phyloP scores from a whole-genome alignment of 2,113 vertebrate species.

The Phasianus colchicus region DNA sequence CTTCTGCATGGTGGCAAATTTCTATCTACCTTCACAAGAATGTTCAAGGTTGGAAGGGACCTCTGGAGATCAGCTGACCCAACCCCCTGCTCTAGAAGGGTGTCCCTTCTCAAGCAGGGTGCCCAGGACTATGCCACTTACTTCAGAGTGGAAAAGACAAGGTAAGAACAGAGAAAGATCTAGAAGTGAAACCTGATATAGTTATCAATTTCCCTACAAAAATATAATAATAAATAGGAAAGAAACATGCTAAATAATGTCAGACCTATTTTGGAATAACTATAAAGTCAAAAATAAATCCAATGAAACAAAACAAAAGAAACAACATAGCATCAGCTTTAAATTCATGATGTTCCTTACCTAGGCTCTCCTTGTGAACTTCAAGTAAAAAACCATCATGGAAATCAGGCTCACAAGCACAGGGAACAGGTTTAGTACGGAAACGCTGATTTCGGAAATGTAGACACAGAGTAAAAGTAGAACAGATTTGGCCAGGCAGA shows the following conservation, averaged over 20 bases:
- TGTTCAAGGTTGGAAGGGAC: background rate
- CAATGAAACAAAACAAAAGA: background rate
- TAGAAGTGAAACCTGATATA: background rate
- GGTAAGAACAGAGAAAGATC: background rate
- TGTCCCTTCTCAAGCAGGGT: background rate
- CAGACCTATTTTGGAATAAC: background rate
- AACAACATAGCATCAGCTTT: background rate
- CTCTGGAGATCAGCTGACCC: background rate
- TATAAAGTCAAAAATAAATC: background rate
- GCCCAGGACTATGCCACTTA: background rate
- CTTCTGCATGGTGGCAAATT: background rate
- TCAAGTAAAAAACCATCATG: constrained; percentile 94
- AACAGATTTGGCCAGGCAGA: constrained; percentile 91
- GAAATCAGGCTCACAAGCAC: constrained; percentile 95
- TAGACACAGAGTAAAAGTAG: constrained; percentile 92
- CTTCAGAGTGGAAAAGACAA: background rate
- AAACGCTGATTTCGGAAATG: constrained; percentile 97
- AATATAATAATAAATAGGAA: background rate
- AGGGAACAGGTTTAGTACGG: constrained; percentile 93
- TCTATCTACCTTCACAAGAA: background rate
- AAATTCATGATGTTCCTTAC: constrained; percentile 66
- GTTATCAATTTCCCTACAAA: background rate
- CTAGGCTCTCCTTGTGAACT: constrained; percentile 87
- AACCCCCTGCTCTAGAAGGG: background rate
- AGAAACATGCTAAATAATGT: background rate